phyloP scores from a whole-genome alignment of 1,140 invertebrate genomes.

The Copidosoma floridanum region DNA sequence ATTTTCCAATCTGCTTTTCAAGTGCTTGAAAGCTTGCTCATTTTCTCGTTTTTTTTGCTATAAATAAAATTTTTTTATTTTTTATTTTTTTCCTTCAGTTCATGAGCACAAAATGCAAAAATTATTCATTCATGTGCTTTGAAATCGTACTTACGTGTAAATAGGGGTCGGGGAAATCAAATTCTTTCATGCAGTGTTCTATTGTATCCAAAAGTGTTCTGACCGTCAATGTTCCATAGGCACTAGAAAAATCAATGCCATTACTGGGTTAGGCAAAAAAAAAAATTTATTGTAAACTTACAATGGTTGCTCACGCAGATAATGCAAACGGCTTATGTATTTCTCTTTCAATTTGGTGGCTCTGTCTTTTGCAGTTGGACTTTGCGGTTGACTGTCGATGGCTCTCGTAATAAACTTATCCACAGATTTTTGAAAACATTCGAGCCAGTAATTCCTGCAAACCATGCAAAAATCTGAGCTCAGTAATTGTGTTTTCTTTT shows the following conservation, averaged over 20 bases:
- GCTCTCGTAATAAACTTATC: constrained; percentile 74
- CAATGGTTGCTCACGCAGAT: constrained; percentile 77
- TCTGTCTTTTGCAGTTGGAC: constrained; percentile 71
- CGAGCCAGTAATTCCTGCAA: constrained; percentile 84
- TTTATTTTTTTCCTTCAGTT: neutral
- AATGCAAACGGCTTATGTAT: constrained; percentile 77
- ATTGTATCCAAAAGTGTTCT: constrained; percentile 87
- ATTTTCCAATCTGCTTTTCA: constrained; percentile 55
- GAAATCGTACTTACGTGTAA: constrained; percentile 60
- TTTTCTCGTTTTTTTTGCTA: constrained; percentile 72
- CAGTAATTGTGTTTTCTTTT: neutral
- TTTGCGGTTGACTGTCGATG: constrained; percentile 72
- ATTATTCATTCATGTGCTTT: constrained; percentile 14
- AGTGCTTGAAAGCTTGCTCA: constrained; percentile 61
- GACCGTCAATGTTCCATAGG: constrained; percentile 83
- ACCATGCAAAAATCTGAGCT: constrained; percentile 11
- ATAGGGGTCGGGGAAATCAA: constrained; percentile 92
- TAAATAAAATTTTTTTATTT: constrained; percentile 28
- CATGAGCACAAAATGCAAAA: constrained; percentile 11
- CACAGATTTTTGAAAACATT: constrained; percentile 82
- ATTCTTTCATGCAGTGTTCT: constrained; percentile 85
- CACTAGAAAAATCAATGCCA: constrained; percentile 59
- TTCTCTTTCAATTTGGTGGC: constrained; percentile 81
- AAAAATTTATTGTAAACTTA: too few relatives aligned
- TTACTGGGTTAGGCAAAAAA: neutral